Evolutionary conservation across 2,797 vertebrate genomes (phyloP), one percentile per base, ranked within the genome.

Genomic region (Micrastur ruficollis): DNA sequence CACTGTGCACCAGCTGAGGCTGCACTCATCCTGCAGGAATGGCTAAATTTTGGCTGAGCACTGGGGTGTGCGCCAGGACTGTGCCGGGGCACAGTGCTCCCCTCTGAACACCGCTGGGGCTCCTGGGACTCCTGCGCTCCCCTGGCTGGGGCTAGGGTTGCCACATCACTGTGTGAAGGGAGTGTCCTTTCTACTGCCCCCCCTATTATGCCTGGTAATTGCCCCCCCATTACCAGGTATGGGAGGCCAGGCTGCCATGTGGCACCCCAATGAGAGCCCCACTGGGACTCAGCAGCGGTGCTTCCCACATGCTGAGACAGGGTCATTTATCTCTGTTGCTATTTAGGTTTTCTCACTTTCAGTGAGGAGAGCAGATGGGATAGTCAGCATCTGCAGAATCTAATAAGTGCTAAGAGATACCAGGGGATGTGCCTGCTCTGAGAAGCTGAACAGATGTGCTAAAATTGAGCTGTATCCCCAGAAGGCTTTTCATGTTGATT

Each of bases 401-500:
- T 74, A 80, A 53, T 91, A 63, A 89, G 66, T 82, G 38, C 71
- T 95, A 73, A 86, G 90, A 86, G 67, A 86, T 79, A 80, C 7
- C 62, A 81, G 20, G 25, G 58, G 40, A 47, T 68, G 53, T 6
- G 42, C 32, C 25, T 94, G 47, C 53, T 71, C 61, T 62, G 65
- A 81, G 82, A 96, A 95, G 50, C 42, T 90, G 80, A 97, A 87
- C 93, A 97, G 95, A 97, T 97, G 95, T 81, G 68, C n/a, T 76
- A 70, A 97, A 95, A 94, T 70, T 79, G 44, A 92, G 66, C 93
- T 83, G 50, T 92, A 95, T 94, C 56, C 88, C 79, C 85, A 89
- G 55, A 95, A 93, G 89, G 56, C 46, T 88, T 91, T 97, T 97
- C 59, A 81, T 71, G 85, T 94, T 0, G 1, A 38, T 89, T 95